phyloP scores from a whole-genome alignment of 2,888 invertebrate species.

The Ennomos fuscantarius region DNA sequence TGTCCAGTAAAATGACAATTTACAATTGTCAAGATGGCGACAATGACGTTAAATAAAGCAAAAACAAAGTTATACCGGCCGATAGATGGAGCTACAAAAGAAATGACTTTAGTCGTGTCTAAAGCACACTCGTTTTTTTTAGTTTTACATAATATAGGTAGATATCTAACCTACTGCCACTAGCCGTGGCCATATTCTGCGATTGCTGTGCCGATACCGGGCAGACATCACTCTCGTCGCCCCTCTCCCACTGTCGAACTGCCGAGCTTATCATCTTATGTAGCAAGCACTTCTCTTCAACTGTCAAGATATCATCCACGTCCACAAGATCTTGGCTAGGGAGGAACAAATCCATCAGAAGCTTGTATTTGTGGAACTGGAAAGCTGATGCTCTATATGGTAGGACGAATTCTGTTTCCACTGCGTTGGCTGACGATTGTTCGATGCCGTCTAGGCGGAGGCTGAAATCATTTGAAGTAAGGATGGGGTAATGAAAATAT shows the following conservation, averaged over 20 bases:
- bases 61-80: too few relatives aligned
- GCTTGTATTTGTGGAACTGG: constrained; percentile 85
- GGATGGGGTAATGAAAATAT: too few relatives aligned
- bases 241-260: constrained; percentile 84
- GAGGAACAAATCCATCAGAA: constrained; percentile 85
- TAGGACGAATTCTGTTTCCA: constrained; percentile 78
- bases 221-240: constrained; percentile 84
- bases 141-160: neutral
- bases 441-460: constrained; percentile 87
- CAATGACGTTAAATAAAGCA: too few relatives aligned
- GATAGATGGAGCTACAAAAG: too few relatives aligned
- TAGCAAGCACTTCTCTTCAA: constrained; percentile 76
- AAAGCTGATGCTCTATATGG: constrained; percentile 86
- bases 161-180: constrained; percentile 54
- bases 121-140: too few relatives aligned
- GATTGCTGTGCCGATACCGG: constrained; percentile 66
- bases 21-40: too few relatives aligned
- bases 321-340: constrained; percentile 76
- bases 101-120: too few relatives aligned
- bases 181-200: constrained; percentile 58
- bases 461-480: constrained; percentile 60
- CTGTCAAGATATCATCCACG: constrained; percentile 65
- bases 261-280: constrained; percentile 86
- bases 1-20: too few relatives aligned
- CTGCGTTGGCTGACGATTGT: constrained; percentile 71